phyloP scores from a whole-genome alignment of 2,113 vertebrate genomes.

The Lontra canadensis region DNA sequence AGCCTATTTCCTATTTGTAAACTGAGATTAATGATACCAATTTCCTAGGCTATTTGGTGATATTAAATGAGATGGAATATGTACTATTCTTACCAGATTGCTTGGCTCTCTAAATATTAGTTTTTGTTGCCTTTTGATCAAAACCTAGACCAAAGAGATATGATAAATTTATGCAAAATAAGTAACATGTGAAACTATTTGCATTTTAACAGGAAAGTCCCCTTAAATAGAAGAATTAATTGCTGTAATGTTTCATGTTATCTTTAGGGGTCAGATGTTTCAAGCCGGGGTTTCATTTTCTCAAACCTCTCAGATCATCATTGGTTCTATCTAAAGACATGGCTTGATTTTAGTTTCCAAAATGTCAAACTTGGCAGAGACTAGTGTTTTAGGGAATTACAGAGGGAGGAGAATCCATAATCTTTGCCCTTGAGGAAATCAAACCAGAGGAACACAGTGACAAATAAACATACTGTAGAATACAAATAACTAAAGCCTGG shows the following conservation, averaged over 20 bases:
- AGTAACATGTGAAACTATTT: neutral
- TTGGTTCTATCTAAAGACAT: conserved; percentile 34
- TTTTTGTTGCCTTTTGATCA: neutral
- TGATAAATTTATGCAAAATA: neutral
- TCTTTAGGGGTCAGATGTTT: neutral
- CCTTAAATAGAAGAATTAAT: neutral
- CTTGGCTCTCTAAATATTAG: neutral
- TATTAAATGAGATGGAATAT: conserved; percentile 40
- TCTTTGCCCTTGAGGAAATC: conserved; percentile 72
- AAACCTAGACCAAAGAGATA: neutral
- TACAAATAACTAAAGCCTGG: conserved; percentile 65
- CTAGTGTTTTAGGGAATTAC: conserved; percentile 63
- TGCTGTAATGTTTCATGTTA: neutral
- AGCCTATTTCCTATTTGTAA: neutral
- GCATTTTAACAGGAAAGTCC: neutral
- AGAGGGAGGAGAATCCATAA: conserved; percentile 61
- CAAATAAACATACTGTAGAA: conserved; percentile 62
- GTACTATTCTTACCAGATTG: neutral
- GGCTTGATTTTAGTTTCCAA: conserved; percentile 50
- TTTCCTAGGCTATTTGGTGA: neutral
- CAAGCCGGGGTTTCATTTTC: neutral
- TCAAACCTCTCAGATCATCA: neutral
- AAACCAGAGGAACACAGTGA: conserved; percentile 46
- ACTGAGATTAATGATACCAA: conserved; percentile 3
- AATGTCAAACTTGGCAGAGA: conserved; percentile 67